Percentiles rank a stretch among this genome's conserved stretches.
Evolutionary conservation across 2,888 invertebrate genomes (phyloP).

Genomic region (Lithophane semibrunnea): DNA sequence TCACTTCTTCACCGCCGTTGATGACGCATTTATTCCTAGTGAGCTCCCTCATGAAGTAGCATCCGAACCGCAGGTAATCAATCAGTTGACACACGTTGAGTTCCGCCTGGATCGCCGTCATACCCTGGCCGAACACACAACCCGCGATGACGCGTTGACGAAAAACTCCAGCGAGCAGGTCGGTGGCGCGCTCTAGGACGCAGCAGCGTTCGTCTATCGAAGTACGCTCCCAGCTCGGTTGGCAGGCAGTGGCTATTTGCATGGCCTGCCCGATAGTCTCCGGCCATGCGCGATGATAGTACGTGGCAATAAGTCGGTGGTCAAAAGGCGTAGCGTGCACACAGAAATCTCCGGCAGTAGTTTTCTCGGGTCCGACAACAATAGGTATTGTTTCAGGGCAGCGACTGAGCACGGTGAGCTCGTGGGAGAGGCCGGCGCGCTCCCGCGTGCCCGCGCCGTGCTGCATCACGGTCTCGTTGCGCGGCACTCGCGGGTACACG

Average conservation of each 20-base stretch:
- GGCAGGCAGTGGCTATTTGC: constrained; percentile 89
- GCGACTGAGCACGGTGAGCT: constrained; percentile 43
- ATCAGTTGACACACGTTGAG: constrained; percentile 97
- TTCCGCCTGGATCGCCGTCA: constrained; percentile 97
- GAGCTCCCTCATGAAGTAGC: constrained; percentile 94
- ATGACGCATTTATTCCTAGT: constrained; percentile 96
- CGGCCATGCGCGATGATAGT: constrained; percentile 87
- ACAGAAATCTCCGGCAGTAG: constrained; percentile 62
- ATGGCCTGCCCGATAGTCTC: constrained; percentile 45
- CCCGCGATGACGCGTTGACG: constrained; percentile 96
- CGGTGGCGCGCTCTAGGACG: constrained; percentile 95
- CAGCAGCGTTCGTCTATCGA: constrained; percentile 94
- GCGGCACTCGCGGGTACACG: constrained; percentile 41
- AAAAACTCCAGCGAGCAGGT: constrained; percentile 95
- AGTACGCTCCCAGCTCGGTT: constrained; percentile 95
- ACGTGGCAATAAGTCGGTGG: constrained; percentile 96
- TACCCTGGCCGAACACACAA: constrained; percentile 97
- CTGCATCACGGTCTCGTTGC: constrained; percentile 50
- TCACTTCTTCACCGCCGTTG: constrained; percentile 91
- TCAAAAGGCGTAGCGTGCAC: constrained; percentile 96
- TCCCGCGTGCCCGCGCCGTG: constrained; percentile 45
- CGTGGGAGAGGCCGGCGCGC: constrained; percentile 41
- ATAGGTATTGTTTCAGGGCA: constrained; percentile 47
- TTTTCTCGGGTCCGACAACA: constrained; percentile 43
- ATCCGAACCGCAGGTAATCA: constrained; percentile 96